A percentile compares a stretch with the other conserved stretches of the same genome.
These are phyloP conservation scores for Hanleya hanleyi DNA, from an alignment of 2,888 invertebrate genomes.

Conservation along the genomic window DNA sequence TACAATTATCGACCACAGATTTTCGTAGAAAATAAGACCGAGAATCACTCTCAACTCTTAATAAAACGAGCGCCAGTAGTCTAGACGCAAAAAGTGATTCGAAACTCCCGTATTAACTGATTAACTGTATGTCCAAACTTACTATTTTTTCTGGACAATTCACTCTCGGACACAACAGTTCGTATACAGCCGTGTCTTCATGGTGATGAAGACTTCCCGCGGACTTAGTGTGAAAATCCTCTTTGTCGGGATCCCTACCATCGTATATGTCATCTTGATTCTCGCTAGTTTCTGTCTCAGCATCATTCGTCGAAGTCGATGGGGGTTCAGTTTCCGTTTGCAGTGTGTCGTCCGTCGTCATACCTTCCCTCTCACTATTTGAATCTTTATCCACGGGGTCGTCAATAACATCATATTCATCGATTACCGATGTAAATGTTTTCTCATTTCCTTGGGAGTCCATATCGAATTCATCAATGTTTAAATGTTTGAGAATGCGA, in stretches of 20 bases:
- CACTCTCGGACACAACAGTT: slow-evolving; percentile 48
- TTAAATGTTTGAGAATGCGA: too few species aligned
- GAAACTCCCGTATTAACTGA: too few species aligned
- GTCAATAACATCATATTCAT: slow-evolving; percentile 46
- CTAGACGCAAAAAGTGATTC: too few species aligned
- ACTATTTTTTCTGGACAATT: slow-evolving; percentile 68
- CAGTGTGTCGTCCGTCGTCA: background rate
- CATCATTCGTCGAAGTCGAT: background rate
- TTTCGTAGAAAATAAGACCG: too few species aligned
- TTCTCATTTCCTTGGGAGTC: slow-evolving; percentile 3
- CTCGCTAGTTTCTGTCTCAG: background rate
- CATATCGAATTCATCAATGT: too few species aligned
- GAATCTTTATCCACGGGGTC: background rate
- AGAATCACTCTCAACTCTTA: too few species aligned
- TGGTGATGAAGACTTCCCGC: background rate
- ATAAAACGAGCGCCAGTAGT: too few species aligned
- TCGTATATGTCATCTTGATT: too few species aligned
- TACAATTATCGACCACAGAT: too few species aligned
- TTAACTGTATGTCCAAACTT: slow-evolving; percentile 43
- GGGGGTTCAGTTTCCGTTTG: slow-evolving; percentile 1
- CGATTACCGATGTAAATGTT: slow-evolving; percentile 35
- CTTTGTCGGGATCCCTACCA: too few species aligned
- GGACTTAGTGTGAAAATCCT: background rate
- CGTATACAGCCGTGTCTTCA: slow-evolving; percentile 19
- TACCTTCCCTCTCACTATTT: background rate